phyloP scores from a whole-genome alignment of 2,113 vertebrate genomes.

The Pangasianodon gigas region DNA sequence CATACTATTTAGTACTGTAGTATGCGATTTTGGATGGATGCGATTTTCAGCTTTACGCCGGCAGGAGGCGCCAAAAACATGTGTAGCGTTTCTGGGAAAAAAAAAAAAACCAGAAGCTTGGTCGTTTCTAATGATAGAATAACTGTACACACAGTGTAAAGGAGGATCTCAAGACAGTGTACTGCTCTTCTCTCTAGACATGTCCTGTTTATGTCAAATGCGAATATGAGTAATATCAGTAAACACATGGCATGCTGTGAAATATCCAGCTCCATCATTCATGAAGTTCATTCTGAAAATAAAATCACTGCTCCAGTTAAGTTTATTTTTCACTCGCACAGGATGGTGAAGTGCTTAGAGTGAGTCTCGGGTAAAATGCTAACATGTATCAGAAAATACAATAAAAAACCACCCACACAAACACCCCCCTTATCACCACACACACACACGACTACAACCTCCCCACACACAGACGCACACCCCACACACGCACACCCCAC shows the following conservation, averaged over 20 bases:
- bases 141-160: background rate
- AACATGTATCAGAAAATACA: background rate
- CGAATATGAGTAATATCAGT: background rate
- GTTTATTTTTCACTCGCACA: background rate
- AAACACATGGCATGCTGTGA: background rate
- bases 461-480: no score
- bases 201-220: background rate
- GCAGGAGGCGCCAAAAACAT: conserved; percentile 12
- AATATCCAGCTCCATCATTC: background rate
- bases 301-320: background rate
- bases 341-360: background rate
- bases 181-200: background rate
- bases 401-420: background rate
- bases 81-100: no score
- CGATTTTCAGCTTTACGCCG: background rate
- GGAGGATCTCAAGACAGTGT: background rate
- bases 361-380: background rate
- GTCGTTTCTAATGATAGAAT: no score
- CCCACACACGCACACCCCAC: no score
- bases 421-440: no score
- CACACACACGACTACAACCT: background rate
- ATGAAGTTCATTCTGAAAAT: background rate
- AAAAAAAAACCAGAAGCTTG: background rate
- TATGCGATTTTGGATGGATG: background rate
- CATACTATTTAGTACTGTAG: no score